A percentile compares a stretch with the other conserved stretches of the same genome.
These are phyloP conservation scores for Eulithis testata DNA, from an alignment of 2,888 invertebrate species.

Conservation along the genomic window DNA sequence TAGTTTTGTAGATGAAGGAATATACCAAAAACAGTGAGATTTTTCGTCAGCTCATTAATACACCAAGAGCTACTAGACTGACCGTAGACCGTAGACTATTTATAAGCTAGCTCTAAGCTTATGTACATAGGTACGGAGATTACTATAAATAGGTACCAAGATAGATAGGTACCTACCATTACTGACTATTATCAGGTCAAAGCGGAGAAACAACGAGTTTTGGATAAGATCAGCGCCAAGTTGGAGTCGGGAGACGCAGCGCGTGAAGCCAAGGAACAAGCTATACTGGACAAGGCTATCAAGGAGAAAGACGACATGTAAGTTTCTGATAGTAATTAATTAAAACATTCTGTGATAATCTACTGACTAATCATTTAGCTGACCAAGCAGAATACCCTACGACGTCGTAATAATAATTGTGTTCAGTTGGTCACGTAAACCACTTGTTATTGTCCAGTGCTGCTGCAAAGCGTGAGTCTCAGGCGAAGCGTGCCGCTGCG, in stretches of 20 bases:
- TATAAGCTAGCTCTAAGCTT: not conserved
- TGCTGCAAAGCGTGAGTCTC: slow-evolving; percentile 64
- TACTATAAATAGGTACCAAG: not conserved
- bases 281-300: slow-evolving; percentile 77
- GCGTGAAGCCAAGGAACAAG: slow-evolving; percentile 72
- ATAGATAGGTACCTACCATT: not conserved
- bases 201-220: slow-evolving; percentile 66
- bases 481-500: slow-evolving; percentile 54
- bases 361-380: no score
- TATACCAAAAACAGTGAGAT: no score
- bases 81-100: no score
- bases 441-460: not conserved
- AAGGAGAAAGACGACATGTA: slow-evolving; percentile 70
- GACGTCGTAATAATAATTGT: no score
- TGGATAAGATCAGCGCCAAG: slow-evolving; percentile 75
- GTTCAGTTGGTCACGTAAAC: no score
- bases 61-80: no score
- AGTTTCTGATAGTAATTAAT: slow-evolving; percentile 37
- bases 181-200: slow-evolving; percentile 53
- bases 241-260: slow-evolving; percentile 71
- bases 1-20: no score
- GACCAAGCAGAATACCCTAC: no score
- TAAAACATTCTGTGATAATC: no score
- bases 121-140: not conserved
- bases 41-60: no score